Percentiles rank a stretch among this genome's conserved stretches.
These are phyloP conservation scores for Rhodinocichla rosea DNA, from an alignment of 2,113 vertebrate genomes.

Conservation along the genomic window DNA sequence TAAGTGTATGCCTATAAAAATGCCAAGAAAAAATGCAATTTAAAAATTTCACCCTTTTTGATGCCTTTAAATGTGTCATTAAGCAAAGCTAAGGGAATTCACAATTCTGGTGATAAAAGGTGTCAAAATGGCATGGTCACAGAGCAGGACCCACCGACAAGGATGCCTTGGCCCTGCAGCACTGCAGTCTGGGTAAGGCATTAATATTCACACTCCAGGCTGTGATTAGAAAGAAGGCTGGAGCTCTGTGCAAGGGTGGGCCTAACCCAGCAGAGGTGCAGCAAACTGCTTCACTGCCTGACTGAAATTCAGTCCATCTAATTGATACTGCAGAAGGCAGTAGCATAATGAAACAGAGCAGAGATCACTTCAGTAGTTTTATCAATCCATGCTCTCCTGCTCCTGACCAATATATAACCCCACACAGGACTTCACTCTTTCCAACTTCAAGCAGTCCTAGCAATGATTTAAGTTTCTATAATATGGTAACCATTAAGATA, in stretches of 20 bases:
- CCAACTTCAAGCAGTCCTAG: neutral
- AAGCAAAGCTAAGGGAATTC: neutral
- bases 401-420: neutral
- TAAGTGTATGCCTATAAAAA: neutral
- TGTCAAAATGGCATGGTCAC: neutral
- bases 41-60: neutral
- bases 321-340: neutral
- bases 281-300: neutral
- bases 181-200: rapidly evolving
- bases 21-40: neutral
- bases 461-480: neutral
- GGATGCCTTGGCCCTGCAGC: neutral
- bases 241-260: neutral
- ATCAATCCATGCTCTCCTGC: neutral
- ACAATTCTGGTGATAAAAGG: neutral
- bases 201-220: neutral
- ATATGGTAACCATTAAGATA: neutral
- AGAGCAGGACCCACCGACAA: neutral
- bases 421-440: neutral
- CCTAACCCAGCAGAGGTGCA: neutral
- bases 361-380: neutral
- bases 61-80: neutral
- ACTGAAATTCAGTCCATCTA: constrained; percentile 26
- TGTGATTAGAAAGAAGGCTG: neutral
- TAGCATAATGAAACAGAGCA: neutral